Evolutionary conservation across 2,888 invertebrate genomes (phyloP).

Genomic region (Bellardia bayeri): DNA sequence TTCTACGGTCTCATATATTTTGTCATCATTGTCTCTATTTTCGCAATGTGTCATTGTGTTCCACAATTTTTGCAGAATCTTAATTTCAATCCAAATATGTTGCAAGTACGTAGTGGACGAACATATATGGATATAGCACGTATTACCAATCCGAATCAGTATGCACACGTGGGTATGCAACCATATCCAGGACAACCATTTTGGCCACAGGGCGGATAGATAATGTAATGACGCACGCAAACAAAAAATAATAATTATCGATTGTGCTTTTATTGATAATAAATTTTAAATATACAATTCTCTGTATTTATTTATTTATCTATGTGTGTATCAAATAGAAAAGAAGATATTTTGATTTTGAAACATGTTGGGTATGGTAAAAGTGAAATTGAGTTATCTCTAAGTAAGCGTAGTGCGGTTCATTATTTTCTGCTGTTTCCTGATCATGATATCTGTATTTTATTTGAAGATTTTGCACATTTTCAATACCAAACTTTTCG

Average conservation of each 20-base stretch:
- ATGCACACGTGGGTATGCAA: slow-evolving; percentile 85
- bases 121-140: slow-evolving; percentile 89
- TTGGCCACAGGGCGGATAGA: slow-evolving; percentile 82
- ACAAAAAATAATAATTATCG: neutral
- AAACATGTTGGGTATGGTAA: neutral
- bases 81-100: neutral
- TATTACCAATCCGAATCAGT: slow-evolving; percentile 87
- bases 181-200: slow-evolving; percentile 87
- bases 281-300: neutral
- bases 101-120: slow-evolving; percentile 80
- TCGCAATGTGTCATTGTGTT: neutral
- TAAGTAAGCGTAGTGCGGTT: too few species aligned
- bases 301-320: neutral
- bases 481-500: too few species aligned
- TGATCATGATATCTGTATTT: too few species aligned
- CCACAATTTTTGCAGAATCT: neutral
- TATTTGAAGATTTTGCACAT: too few species aligned
- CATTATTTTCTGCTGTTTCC: too few species aligned
- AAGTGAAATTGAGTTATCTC: too few species aligned
- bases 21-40: neutral
- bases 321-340: neutral
- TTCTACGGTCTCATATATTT: neutral
- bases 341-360: neutral
- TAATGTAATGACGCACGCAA: neutral
- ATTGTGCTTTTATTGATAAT: slow-evolving; percentile 6